Evolutionary conservation across 2,113 vertebrate species (phyloP).

Genomic region (Nannospalax galili): DNA sequence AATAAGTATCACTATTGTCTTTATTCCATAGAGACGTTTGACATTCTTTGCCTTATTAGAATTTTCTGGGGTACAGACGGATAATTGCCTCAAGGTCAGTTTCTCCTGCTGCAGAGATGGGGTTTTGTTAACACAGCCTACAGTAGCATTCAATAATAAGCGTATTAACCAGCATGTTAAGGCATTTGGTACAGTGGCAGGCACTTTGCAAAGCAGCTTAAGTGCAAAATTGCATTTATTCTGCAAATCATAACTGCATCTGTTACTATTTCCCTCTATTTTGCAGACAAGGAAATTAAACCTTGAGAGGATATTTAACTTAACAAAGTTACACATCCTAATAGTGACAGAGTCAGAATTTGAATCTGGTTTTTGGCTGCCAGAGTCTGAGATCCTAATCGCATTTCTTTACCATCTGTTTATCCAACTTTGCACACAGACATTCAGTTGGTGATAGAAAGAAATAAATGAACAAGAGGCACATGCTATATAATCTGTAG

Average conservation of each 20-base stretch:
- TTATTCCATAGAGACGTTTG: neutral
- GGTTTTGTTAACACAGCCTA: neutral
- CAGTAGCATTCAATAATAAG: neutral
- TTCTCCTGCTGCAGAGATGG: neutral
- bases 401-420: neutral
- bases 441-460: neutral
- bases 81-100: conserved; percentile 46
- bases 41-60: neutral
- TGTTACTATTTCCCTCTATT: neutral
- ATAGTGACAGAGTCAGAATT: neutral
- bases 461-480: neutral
- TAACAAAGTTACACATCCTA: neutral
- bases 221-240: neutral
- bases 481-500: neutral
- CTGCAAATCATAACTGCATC: neutral
- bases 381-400: neutral
- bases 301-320: neutral
- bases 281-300: neutral
- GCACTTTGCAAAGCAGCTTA: neutral
- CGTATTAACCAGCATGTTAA: neutral
- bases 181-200: neutral
- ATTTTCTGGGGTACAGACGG: neutral
- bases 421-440: neutral
- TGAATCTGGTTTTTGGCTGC: neutral
- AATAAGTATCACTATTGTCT: neutral